These are phyloP conservation scores for Drosophila leonis DNA, from an alignment of 2,888 invertebrate genomes.

Conservation along the genomic window DNA sequence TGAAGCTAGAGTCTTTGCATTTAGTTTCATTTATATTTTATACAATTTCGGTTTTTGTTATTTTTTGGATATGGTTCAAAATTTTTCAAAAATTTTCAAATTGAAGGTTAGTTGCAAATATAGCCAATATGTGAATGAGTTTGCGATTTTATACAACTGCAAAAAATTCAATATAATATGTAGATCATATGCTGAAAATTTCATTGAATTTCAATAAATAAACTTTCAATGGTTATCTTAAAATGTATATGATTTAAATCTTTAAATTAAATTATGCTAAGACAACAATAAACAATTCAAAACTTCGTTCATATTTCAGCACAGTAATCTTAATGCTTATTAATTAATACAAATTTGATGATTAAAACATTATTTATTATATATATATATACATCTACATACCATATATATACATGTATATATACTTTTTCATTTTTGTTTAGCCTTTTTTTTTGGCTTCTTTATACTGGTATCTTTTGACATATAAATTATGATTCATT, in stretches of 20 bases:
- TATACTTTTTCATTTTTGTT: neutral
- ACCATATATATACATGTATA: neutral
- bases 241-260: neutral
- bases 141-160: too few relatives aligned
- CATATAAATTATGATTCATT: constrained; percentile 32
- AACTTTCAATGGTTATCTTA: too few relatives aligned
- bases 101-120: too few relatives aligned
- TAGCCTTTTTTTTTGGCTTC: neutral
- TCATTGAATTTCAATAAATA: too few relatives aligned
- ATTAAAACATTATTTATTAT: neutral
- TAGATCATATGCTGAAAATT: too few relatives aligned
- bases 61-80: too few relatives aligned
- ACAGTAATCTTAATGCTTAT: neutral
- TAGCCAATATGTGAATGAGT: too few relatives aligned
- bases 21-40: too few relatives aligned
- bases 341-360: neutral
- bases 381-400: neutral
- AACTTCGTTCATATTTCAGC: neutral
- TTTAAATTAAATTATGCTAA: neutral
- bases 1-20: too few relatives aligned
- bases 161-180: too few relatives aligned
- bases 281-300: neutral
- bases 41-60: too few relatives aligned
- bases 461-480: neutral
- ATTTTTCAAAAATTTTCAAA: too few relatives aligned